Percentiles rank a stretch among this genome's conserved stretches.
Evolutionary conservation across 2,888 invertebrate genomes (phyloP).

Genomic region (Pemphredon lugubris): DNA sequence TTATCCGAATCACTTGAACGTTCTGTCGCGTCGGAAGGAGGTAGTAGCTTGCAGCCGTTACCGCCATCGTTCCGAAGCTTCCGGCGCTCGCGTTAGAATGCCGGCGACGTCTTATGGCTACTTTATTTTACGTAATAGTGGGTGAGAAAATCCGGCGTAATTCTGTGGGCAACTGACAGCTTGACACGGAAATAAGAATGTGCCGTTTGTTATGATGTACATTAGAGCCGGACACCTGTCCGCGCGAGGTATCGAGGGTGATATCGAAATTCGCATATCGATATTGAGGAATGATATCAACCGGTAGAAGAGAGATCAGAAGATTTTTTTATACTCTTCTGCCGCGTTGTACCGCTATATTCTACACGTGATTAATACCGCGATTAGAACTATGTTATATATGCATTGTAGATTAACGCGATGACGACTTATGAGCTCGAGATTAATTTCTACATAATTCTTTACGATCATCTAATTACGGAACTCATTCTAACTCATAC

Average conservation of each 20-base stretch:
- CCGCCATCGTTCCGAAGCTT: slow-evolving; percentile 36
- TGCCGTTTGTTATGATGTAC: neutral
- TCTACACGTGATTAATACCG: too few relatives aligned
- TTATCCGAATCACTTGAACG: neutral
- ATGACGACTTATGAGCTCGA: too few relatives aligned
- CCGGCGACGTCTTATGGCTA: slow-evolving; percentile 7
- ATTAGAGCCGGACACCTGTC: slow-evolving; percentile 7
- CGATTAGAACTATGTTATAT: too few relatives aligned
- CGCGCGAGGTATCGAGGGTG: slow-evolving; percentile 26
- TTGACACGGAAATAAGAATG: neutral
- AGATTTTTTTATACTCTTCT: too few relatives aligned
- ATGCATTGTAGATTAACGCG: too few relatives aligned
- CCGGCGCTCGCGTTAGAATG: slow-evolving; percentile 46
- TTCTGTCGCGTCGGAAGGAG: slow-evolving; percentile 1
- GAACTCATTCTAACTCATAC: too few relatives aligned
- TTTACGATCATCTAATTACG: too few relatives aligned
- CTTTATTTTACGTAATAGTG: slow-evolving; percentile 37
- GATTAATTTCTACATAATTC: too few relatives aligned
- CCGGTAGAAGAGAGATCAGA: too few relatives aligned
- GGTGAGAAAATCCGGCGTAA: slow-evolving; percentile 14
- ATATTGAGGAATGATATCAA: slow-evolving; percentile 6
- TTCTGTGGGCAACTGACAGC: slow-evolving; percentile 17
- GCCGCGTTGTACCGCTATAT: neutral
- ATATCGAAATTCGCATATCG: slow-evolving; percentile 38
- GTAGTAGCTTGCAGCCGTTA: slow-evolving; percentile 29